Evolutionary conservation across 2,888 invertebrate species (phyloP), one percentile per base, ranked within the genome.

Genomic region (Orthosia cruda): DNA sequence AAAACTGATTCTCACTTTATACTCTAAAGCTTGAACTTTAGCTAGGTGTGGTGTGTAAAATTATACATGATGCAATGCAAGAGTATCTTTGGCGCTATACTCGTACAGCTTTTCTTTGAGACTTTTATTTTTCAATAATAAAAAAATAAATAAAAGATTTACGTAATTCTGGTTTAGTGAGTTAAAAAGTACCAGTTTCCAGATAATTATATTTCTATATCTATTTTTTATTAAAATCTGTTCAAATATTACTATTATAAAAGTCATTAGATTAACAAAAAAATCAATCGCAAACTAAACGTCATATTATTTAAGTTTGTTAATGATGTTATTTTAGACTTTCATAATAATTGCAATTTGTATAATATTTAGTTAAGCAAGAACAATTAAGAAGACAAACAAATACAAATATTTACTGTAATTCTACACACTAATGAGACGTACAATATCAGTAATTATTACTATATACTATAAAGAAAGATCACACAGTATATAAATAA

Each of bases 381-480:
- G 4, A 54, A 45, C 40, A 71, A 49, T 47, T 58, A 57, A 52
- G n/a, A 40, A 54, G n/a, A n/a, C n/a, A 26, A 64, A 54, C 20
- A 65, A 66, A 68, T 32, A 55, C 55, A 20, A 18, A 54, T 58
- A 20, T 49, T 63, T 55, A 45, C 15, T 47, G 54, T 80, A 70
- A 58, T 49, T 55, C n/a, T 62, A 80, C 20, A 40, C 23, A 52
- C 18, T 79, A 68, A 69, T 69, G 45, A 13, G 16, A 23, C 18
- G n/a, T 55, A 57, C 13, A 64, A 54, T 78, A 50, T 59, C 11
- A 15, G 26, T 59, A 55, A 64, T 73, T 57, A 68, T 68, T 69
- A 23, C 32, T 52, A 13, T 47, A 15, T 45, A n/a, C 47, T 62
- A 62, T 49, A 58, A 49, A 62, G 9, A 40, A 70, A 58, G 75